Base-by-base conservation (phyloP, 2,797 vertebrate genomes). In the Lates japonicus region DNA sequence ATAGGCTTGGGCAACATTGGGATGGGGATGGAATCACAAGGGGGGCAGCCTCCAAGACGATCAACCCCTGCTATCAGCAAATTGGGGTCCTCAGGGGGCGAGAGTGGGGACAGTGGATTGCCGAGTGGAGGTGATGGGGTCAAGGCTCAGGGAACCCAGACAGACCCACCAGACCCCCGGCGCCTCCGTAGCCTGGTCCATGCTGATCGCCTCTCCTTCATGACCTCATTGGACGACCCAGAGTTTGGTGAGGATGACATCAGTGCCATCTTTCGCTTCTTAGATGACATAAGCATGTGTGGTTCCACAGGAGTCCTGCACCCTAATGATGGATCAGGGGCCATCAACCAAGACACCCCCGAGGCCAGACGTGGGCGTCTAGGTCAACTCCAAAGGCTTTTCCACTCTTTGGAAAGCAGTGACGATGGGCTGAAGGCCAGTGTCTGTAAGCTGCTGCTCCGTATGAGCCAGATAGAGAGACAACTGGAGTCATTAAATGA, bases 201-300 rank as follows among this genome's bases (percentile, higher is more conserved):
- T 0, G 87, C 95, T 0, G 97, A 99, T 82, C 92, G 96, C 22
- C 96, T 96, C 25, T 95, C 97, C 11, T 93, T 96, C 66, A 97
- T 97, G 93, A 96, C 96, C 37, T 97, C 97, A 0, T 96, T 99
- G 1, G 98, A 99, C 0, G 98, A 98, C 87, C 98, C 98, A 0
- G 98, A 99, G 60, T 94, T 97, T 41, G 96, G 96, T 0, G 96
- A 96, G 74, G 98, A 99, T 1, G 98, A 99, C 87, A 99, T 99
- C 89, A 99, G 98, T 11, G 97, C 97, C 75, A 99, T 99, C 67
- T 99, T 99, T 88, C 95, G 97, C 1, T 99, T 99, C 85, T 93
- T 99, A 51, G 98, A 99, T 12, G 98, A 99, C 85, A 97, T 99
- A 94, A 99, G 98, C n/a, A 94, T 99, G 95, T 98, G 97, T 0